These are phyloP conservation scores for Galaxea fascicularis DNA, from an alignment of 92 coral and sea anemone genomes.

Conservation along the genomic window DNA sequence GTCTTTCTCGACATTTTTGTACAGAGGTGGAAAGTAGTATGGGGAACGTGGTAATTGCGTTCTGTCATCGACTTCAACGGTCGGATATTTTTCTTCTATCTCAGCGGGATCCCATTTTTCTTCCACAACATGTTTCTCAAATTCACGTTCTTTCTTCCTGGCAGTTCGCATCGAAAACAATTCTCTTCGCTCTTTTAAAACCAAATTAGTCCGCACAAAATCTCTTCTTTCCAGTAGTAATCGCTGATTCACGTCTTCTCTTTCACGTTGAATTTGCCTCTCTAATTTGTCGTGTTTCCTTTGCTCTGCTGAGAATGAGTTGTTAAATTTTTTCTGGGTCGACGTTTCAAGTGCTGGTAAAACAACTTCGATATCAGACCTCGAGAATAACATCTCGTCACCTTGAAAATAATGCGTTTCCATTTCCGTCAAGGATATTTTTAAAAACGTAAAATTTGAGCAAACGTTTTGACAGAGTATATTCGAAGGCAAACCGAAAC, in stretches of 20 bases:
- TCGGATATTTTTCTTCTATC: conserved; percentile 3
- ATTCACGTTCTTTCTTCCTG: not conserved
- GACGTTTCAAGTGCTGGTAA: conserved; percentile 40
- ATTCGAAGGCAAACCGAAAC: not conserved
- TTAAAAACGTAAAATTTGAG: not conserved
- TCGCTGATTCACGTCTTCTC: conserved; percentile 17
- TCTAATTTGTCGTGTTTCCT: conserved; percentile 23
- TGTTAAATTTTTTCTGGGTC: conserved; percentile 34
- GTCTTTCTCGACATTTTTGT: conserved; percentile 34
- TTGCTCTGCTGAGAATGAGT: conserved; percentile 36
- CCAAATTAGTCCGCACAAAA: conserved; percentile 30
- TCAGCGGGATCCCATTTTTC: not conserved
- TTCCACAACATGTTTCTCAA: not conserved
- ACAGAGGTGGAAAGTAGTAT: conserved; percentile 40
- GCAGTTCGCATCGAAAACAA: conserved; percentile 12
- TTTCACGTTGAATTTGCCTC: conserved; percentile 46
- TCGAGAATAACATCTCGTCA: conserved; percentile 23
- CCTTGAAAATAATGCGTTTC: conserved; percentile 25
- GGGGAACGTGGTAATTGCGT: conserved; percentile 26
- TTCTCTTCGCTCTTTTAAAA: conserved; percentile 30
- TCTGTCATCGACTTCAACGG: conserved; percentile 18
- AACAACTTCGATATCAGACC: conserved; percentile 28
- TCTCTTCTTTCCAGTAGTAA: conserved; percentile 19
- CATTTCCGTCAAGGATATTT: conserved; percentile 13
- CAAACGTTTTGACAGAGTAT: not conserved